A percentile compares a stretch with the other conserved stretches of the same genome.
phyloP scores from a whole-genome alignment of 2,888 invertebrate genomes.

The Drosophila fulvimacula region DNA sequence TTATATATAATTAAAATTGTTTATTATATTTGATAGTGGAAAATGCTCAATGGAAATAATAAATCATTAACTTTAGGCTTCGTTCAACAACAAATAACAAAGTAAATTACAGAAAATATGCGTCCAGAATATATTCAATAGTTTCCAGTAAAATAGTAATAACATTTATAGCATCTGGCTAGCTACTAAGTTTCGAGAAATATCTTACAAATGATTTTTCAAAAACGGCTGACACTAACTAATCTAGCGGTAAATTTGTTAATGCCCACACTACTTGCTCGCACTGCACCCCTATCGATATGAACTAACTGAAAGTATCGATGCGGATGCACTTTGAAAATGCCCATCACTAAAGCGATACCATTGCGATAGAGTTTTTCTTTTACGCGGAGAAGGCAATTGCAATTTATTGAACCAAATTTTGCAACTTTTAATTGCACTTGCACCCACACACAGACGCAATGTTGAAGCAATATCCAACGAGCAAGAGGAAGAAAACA shows the following conservation, averaged over 20 bases:
- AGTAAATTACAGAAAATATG: no score
- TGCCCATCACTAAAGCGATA: conserved; percentile 15
- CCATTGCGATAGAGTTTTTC: conserved; percentile 39
- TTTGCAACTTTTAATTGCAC: not conserved
- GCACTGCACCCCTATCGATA: conserved; percentile 20
- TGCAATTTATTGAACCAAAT: conserved; percentile 32
- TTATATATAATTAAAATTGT: no score
- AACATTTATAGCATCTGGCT: no score
- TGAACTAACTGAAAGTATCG: conserved; percentile 15
- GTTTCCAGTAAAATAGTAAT: no score
- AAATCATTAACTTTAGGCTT: not conserved
- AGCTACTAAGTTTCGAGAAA: no score
- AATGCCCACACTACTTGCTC: not conserved
- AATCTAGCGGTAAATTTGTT: not conserved
- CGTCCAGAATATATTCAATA: no score
- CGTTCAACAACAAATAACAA: not conserved
- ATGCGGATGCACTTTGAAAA: conserved; percentile 38
- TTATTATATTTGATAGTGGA: no score
- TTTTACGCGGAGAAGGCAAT: conserved; percentile 17
- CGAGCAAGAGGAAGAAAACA: conserved; percentile 64
- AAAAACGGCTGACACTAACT: no score
- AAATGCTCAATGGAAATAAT: not conserved
- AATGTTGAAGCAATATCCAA: conserved; percentile 27
- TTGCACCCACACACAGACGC: not conserved
- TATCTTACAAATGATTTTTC: no score